Evolutionary conservation across 2,888 invertebrate species (phyloP).

Genomic region (Acleris emargana): DNA sequence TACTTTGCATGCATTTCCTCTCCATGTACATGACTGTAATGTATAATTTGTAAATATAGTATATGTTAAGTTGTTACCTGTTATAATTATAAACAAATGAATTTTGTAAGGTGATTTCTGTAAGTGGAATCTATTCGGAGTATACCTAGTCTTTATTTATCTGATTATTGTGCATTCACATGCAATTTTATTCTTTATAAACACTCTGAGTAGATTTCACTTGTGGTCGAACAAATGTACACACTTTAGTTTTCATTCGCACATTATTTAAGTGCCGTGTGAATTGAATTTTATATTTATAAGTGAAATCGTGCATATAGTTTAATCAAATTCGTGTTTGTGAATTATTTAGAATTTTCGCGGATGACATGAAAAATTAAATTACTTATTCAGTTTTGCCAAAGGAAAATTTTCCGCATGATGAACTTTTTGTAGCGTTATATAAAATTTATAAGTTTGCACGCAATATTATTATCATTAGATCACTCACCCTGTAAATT

Average conservation of each 20-base stretch:
- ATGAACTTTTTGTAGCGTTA: too few species aligned
- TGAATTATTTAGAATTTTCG: slow-evolving; percentile 17
- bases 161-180: slow-evolving; percentile 55
- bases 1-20: slow-evolving; percentile 60
- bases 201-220: slow-evolving; percentile 64
- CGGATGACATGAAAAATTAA: slow-evolving; percentile 11
- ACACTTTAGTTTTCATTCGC: slow-evolving; percentile 18
- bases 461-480: not conserved
- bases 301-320: slow-evolving; percentile 16
- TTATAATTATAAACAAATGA: slow-evolving; percentile 43
- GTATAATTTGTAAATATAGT: slow-evolving; percentile 62
- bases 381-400: slow-evolving; percentile 10
- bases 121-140: slow-evolving; percentile 63
- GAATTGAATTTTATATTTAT: slow-evolving; percentile 24
- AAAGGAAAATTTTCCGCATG: not conserved
- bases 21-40: slow-evolving; percentile 52
- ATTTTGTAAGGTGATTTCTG: slow-evolving; percentile 52
- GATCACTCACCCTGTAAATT: not conserved
- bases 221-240: slow-evolving; percentile 53
- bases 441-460: not conserved
- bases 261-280: slow-evolving; percentile 26
- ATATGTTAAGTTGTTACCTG: slow-evolving; percentile 69
- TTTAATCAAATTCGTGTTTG: slow-evolving; percentile 27
- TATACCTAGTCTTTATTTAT: slow-evolving; percentile 69
- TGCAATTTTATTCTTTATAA: slow-evolving; percentile 45